A percentile compares a stretch with the other conserved stretches of the same genome.
phyloP scores from a whole-genome alignment of 2,797 vertebrate genomes.

The Micromesistius poutassou region DNA sequence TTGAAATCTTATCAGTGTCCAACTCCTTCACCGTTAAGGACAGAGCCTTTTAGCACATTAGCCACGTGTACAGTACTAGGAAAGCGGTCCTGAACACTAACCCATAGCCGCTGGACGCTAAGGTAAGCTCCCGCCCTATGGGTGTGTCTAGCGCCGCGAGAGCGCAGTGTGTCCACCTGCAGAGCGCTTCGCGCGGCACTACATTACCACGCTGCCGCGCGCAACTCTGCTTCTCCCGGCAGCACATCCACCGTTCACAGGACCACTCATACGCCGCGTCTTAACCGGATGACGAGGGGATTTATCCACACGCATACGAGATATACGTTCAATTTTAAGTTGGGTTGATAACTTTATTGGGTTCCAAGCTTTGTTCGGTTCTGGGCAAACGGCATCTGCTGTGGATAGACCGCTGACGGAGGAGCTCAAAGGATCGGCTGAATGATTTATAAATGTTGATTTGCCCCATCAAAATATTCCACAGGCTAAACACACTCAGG shows the following conservation, averaged over 20 bases:
- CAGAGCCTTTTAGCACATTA: background rate
- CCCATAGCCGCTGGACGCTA: slow-evolving; percentile 38
- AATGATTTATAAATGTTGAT: slow-evolving; percentile 60
- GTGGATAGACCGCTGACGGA: slow-evolving; percentile 47
- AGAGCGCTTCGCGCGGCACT: slow-evolving; percentile 37
- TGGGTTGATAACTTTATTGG: slow-evolving; percentile 55
- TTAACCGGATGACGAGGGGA: background rate
- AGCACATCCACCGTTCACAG: background rate
- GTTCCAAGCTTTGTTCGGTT: slow-evolving; percentile 62
- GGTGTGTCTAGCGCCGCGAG: slow-evolving; percentile 66
- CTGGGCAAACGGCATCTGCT: slow-evolving; percentile 62
- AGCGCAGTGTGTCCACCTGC: slow-evolving; percentile 75
- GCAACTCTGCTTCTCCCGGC: background rate
- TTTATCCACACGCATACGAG: background rate
- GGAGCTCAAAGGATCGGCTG: slow-evolving; percentile 53
- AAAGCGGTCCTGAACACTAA: slow-evolving; percentile 32
- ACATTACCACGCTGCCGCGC: background rate
- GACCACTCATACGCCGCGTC: background rate
- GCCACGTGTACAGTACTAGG: slow-evolving; percentile 21
- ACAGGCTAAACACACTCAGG: slow-evolving; percentile 29
- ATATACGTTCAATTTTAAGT: slow-evolving; percentile 6
- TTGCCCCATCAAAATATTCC: slow-evolving; percentile 35
- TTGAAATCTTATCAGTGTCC: background rate
- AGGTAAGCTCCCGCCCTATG: slow-evolving; percentile 75
- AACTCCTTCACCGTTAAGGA: background rate